Percentiles rank a stretch among this genome's conserved stretches.
phyloP scores from a whole-genome alignment of 92 coral and sea anemone genomes.

The Epizoanthus stellaris region DNA sequence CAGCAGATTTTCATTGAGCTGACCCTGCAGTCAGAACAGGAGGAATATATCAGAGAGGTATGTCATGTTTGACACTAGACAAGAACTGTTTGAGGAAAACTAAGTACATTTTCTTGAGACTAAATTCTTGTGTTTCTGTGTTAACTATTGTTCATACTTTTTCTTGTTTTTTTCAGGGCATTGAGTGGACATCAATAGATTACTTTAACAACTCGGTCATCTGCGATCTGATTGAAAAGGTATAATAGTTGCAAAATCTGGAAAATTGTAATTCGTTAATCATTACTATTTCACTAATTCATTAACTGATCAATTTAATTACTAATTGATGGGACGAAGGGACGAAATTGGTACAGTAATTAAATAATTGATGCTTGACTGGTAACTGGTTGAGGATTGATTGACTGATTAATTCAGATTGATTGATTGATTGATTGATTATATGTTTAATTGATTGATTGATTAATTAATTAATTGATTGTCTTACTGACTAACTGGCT shows the following conservation, averaged over 20 bases:
- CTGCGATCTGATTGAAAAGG: slow-evolving; percentile 95
- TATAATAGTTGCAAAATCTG: slow-evolving; percentile 9
- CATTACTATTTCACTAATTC: background rate
- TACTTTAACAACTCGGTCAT: slow-evolving; percentile 93
- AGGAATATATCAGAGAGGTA: slow-evolving; percentile 98
- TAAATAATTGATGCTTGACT: too few species aligned
- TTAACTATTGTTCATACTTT: background rate
- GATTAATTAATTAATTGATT: too few species aligned
- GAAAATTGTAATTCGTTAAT: background rate
- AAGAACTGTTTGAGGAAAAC: too few species aligned
- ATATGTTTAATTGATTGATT: too few species aligned
- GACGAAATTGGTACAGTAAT: too few species aligned
- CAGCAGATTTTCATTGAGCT: slow-evolving; percentile 97
- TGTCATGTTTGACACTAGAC: background rate
- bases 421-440: background rate
- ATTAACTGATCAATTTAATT: background rate
- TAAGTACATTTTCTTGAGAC: too few species aligned
- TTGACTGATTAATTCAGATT: too few species aligned
- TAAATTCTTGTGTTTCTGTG: too few species aligned
- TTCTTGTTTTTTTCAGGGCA: slow-evolving; percentile 72
- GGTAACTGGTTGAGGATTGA: too few species aligned
- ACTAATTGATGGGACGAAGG: too few species aligned
- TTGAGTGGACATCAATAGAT: slow-evolving; percentile 95
- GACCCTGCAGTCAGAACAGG: slow-evolving; percentile 96
- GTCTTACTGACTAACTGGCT: too few species aligned